Percentiles rank a stretch among this genome's conserved stretches.
Evolutionary conservation across 2,888 invertebrate species (phyloP).

Genomic region (Proisotoma minuta): DNA sequence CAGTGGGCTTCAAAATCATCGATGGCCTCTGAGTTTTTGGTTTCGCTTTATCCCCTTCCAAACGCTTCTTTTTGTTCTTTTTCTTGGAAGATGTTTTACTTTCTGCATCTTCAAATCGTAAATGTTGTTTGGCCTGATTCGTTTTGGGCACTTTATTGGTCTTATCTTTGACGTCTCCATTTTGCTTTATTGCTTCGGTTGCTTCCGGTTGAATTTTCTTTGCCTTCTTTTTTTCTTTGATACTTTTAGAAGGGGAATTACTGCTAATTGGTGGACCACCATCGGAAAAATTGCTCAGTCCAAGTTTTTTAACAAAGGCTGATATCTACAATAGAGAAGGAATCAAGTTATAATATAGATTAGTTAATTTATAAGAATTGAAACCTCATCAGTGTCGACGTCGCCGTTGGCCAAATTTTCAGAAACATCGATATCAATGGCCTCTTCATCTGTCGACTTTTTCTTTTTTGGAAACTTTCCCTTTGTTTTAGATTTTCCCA

Average conservation of each 20-base stretch:
- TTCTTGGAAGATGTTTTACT: neutral
- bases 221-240: neutral
- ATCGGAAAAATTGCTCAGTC: neutral
- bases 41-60: constrained; percentile 10
- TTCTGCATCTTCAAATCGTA: neutral
- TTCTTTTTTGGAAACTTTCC: neutral
- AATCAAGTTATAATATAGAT: no score
- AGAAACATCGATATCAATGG: neutral
- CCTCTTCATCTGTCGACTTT: neutral
- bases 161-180: no score
- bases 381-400: neutral
- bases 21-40: neutral
- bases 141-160: neutral
- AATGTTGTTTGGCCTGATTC: neutral
- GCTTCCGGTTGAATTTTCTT: neutral
- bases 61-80: constrained; percentile 1
- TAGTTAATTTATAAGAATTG: no score
- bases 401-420: neutral
- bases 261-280: neutral
- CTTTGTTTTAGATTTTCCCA: neutral
- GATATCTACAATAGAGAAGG: constrained; percentile 6
- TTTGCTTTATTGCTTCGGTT: neutral
- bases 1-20: constrained; percentile 16
- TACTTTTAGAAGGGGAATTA: neutral
- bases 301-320: constrained; percentile 7